A percentile compares a stretch with the other conserved stretches of the same genome.
phyloP scores from a whole-genome alignment of 1,140 invertebrate genomes.

The Ptiloglossa arizonensis region DNA sequence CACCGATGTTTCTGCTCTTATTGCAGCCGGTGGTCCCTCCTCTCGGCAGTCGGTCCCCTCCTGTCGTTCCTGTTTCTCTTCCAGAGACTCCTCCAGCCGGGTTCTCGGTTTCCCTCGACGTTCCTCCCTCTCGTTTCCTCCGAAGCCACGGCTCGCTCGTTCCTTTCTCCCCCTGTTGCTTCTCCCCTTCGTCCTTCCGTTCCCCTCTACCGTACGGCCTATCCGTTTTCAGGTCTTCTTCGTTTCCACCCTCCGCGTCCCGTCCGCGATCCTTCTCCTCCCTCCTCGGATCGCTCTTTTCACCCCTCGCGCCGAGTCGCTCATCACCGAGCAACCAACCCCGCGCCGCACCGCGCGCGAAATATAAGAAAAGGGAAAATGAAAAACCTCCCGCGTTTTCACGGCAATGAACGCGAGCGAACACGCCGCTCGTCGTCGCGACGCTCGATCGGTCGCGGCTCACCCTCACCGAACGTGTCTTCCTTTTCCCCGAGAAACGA shows the following conservation, averaged over 20 bases:
- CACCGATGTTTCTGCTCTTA: slow-evolving; percentile 66
- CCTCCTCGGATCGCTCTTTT: background rate
- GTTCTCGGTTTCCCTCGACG: slow-evolving; percentile 19
- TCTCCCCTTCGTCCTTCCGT: background rate
- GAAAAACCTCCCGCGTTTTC: slow-evolving; percentile 4
- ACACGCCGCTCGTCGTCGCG: too few species aligned
- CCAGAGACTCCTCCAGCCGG: slow-evolving; percentile 43
- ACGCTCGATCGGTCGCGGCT: background rate
- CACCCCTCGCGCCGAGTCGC: too few species aligned
- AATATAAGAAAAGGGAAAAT: background rate
- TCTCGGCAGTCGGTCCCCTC: slow-evolving; percentile 18
- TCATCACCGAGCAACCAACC: too few species aligned
- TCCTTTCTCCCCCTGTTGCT: background rate
- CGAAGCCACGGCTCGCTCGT: background rate
- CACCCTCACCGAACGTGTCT: too few species aligned
- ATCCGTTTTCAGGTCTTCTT: background rate
- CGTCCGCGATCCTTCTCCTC: background rate
- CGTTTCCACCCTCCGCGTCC: too few species aligned
- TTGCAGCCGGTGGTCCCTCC: slow-evolving; percentile 48
- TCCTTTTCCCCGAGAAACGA: too few species aligned
- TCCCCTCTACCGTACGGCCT: background rate
- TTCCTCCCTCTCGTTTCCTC: background rate
- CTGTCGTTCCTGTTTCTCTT: slow-evolving; percentile 49
- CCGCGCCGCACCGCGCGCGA: background rate
- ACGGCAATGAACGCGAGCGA: too few species aligned